A percentile compares a stretch with the other conserved stretches of the same genome.
Conservation (phyloP, 2,113 vertebrate genomes). For the Chamaetylas fuelleborni region DNA sequence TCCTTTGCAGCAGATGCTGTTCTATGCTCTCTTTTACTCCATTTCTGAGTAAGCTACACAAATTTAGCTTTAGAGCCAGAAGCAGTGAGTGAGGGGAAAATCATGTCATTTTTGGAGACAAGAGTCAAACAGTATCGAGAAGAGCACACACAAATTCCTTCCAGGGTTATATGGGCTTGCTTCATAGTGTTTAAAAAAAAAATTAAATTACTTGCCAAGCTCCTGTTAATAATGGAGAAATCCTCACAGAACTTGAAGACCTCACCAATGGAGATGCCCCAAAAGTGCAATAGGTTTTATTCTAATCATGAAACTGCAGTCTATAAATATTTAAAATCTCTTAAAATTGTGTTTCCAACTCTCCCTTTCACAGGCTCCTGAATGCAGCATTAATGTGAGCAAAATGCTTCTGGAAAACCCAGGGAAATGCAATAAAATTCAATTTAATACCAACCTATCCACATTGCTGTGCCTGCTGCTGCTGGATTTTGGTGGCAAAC, state of each 20-base stretch:
- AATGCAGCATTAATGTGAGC: background rate
- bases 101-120: background rate
- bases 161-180: background rate
- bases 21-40: background rate
- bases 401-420: slow-evolving; percentile 38
- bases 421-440: slow-evolving; percentile 1
- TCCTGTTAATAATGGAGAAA: slow-evolving; percentile 5
- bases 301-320: slow-evolving; percentile 13
- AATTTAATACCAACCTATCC: background rate
- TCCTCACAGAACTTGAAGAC: background rate
- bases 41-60: background rate
- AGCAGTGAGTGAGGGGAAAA: background rate
- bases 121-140: background rate
- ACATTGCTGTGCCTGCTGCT: background rate
- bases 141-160: background rate
- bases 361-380: background rate
- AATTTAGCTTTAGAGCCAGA: background rate
- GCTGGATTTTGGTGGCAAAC: background rate
- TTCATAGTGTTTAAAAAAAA: background rate
- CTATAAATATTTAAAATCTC: slow-evolving; percentile 69
- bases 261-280: background rate
- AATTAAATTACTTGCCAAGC: background rate
- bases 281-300: slow-evolving; percentile 54
- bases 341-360: slow-evolving; percentile 53
- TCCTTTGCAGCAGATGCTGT: background rate